Conservation (phyloP, 2,113 vertebrate genomes). For the Axis porcinus region DNA sequence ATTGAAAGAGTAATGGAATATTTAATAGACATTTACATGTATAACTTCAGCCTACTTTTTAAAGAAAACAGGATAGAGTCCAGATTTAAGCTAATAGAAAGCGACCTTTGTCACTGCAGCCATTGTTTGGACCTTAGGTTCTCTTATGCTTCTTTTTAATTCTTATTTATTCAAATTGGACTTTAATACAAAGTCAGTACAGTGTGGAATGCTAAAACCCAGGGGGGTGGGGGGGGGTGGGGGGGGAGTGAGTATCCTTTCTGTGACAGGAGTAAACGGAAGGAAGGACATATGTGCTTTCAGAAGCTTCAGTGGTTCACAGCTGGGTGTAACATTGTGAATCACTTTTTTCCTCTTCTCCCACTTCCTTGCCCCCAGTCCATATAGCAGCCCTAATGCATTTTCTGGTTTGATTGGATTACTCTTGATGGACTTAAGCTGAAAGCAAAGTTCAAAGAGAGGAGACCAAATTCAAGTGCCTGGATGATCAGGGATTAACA, state of each 20-base stretch:
- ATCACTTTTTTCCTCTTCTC: not conserved
- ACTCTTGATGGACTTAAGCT: not conserved
- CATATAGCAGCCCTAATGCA: not conserved
- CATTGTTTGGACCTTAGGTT: not conserved
- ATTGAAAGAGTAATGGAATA: not conserved
- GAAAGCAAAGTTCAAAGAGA: not conserved
- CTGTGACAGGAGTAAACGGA: not conserved
- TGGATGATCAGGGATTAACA: not conserved
- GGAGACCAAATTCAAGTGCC: not conserved
- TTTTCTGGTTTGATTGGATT: not conserved
- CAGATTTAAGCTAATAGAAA: not conserved
- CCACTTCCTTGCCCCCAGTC: not conserved
- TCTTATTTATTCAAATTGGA: not conserved
- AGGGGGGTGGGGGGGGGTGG: accelerated
- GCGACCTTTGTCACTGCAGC: not conserved
- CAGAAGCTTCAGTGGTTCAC: not conserved
- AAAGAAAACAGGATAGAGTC: not conserved
- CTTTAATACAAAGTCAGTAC: not conserved
- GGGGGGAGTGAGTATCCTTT: not conserved
- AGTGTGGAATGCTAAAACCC: not conserved
- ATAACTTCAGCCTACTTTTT: not conserved
- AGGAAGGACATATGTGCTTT: not conserved
- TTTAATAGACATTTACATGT: not conserved
- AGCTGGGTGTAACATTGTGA: too few species aligned
- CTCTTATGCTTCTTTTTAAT: not conserved